Base-by-base conservation (phyloP, 2,888 invertebrate genomes). In the Chaitophorus viminalis region DNA sequence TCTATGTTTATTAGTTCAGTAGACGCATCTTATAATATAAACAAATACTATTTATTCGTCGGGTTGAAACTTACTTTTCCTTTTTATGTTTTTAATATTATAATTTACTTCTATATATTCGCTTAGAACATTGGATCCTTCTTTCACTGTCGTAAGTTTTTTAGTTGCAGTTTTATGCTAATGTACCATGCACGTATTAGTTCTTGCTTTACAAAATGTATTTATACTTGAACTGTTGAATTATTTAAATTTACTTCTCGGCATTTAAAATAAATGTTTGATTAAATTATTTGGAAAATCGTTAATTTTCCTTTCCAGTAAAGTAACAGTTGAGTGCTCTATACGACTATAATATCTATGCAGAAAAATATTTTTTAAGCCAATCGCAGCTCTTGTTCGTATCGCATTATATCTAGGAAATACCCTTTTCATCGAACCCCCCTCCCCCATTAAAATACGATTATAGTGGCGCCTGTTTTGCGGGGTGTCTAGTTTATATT, bases 401-500 rank as follows among this genome's bases (percentile, higher is more conserved):
- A 84, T 84, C 76, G 39, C 29, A 65, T 33, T 25, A 0, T 25
- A 75, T 83, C 83, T 76, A 17, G 9, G 31, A 65, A 82, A 84
- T 29, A 46, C 39, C 76, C 39, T 31, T 84, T 84, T 75, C 31
- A 65, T 85, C 85, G 77, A 78, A 72, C 60, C 79, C n/a, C 6
- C 29, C 29, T 74, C n/a, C 6, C 29, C 29, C 21, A 87, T 87
- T 87, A 87, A 87, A 79, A 79, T 54, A 54, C 70, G 36, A 85
- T 85, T 85, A 85, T 25, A 72, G 54, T 87, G 86, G 86, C 86
- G 86, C 86, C 86, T 72, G 86, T 72, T 72, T 78, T 36, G n/a
- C 70, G 78, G 54, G 54, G 21, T 46, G 72, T 85, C 68, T 85
- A n/a, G n/a, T n/a, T n/a, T n/a, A n/a, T n/a, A n/a, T n/a, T n/a